Conservation (phyloP, 37 sponge, comb jelly and placozoan species). For the Eunapius fragilis region DNA sequence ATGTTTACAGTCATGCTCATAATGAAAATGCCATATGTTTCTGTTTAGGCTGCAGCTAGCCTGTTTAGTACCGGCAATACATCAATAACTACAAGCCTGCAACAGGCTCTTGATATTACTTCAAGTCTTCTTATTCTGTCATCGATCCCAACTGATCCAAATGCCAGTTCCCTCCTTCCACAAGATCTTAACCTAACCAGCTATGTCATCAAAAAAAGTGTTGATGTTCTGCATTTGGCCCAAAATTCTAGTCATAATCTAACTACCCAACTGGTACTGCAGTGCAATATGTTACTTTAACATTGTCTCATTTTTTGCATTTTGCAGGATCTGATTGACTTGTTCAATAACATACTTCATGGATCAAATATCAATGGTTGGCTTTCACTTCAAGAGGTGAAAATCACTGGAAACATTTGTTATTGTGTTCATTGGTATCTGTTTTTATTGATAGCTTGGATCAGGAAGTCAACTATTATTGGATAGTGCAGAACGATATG, state of each 20-base stretch:
- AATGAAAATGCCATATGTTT: no score
- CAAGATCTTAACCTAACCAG: constrained; percentile 36
- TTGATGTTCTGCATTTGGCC: background rate
- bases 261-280: no score
- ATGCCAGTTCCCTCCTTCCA: constrained; percentile 26
- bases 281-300: no score
- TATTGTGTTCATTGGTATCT: no score
- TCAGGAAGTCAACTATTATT: constrained; percentile 33
- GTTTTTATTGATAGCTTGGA: no score
- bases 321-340: constrained; percentile 19
- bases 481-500: constrained; percentile 47
- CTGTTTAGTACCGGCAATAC: no score
- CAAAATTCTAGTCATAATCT: no score
- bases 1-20: no score
- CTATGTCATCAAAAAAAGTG: background rate
- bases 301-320: no score
- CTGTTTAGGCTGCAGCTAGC: no score
- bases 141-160: background rate
- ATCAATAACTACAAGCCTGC: no score
- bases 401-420: background rate
- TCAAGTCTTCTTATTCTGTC: background rate
- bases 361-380: constrained; percentile 35
- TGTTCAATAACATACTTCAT: constrained; percentile 37
- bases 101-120: background rate
- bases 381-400: constrained; percentile 32